Evolutionary conservation across 2,888 invertebrate genomes (phyloP), one percentile per base, ranked within the genome.

Genomic region (Stenurella melanura): DNA sequence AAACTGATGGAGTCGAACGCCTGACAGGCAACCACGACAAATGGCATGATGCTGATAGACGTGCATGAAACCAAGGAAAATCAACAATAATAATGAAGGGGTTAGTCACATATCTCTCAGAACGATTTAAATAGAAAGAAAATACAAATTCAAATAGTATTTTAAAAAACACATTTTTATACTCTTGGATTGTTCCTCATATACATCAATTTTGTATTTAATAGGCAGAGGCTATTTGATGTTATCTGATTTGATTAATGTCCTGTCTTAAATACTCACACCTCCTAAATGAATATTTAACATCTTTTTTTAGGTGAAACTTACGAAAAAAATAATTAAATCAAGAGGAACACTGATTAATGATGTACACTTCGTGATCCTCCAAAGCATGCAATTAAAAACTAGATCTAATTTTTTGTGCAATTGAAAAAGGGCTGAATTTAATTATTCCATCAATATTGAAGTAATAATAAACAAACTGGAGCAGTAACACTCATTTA

Each of bases 371-470:
- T 50, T 38, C 34, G 19, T 18, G 19, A 50, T 50, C 30, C 19
- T 15, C 15, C 67, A 67, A 50, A 67, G 11, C 5, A 54, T 54
- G 54, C 18, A 19, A 54, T 15, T 42, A 18, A 50, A 54, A 54
- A 54, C 15, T 26, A 50, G 54, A 42, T 30, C 72, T 42, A 17
- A 18, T 26, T 63, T 63, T 56, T 30, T 30, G n/a, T 72, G 6
- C 7, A 9, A 15, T n/a, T 11, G 9, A 15, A 38, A 17, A 34
- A 58, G 6, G 60, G 19, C 38, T 60, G 5, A 42, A 34, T 34
- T 63, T 63, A 72, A 61, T 63, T 54, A 63, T 61, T 17, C 54
- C 1, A 63, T 72, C 63, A 63, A 70, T 70, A 38, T 42, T 7
- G 15, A 19, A 58, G 58, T 12, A 58, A n/a, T n/a, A 50, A n/a